phyloP scores from a whole-genome alignment of 2,797 vertebrate species.

The Clarias laeviceps region DNA sequence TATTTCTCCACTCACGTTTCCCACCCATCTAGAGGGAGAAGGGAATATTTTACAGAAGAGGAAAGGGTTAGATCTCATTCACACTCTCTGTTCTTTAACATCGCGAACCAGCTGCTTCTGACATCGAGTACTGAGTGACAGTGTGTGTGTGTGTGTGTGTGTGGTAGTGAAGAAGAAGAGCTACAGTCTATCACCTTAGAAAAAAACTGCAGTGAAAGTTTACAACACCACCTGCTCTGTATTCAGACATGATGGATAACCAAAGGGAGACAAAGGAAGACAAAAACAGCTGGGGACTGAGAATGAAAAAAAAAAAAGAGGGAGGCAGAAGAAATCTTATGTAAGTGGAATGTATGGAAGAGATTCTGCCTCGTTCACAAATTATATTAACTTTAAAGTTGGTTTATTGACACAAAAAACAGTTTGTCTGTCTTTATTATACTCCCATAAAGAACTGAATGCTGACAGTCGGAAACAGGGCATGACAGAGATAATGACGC shows the following conservation, averaged over 20 bases:
- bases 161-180: conserved; percentile 13
- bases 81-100: conserved; percentile 35
- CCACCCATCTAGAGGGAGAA: conserved; percentile 37
- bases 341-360: not conserved
- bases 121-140: conserved; percentile 22
- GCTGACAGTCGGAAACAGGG: conserved; percentile 24
- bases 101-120: conserved; percentile 38
- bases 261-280: conserved; percentile 26
- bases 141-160: conserved; percentile 19
- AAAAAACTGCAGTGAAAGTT: conserved; percentile 29
- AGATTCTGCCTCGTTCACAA: not conserved
- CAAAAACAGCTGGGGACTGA: conserved; percentile 19
- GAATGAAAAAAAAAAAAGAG: not conserved
- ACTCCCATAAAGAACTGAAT: not conserved
- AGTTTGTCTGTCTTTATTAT: conserved; percentile 19
- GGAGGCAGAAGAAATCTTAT: not conserved
- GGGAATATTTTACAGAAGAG: conserved; percentile 45
- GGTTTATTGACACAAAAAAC: not conserved
- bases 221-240: conserved; percentile 32
- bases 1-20: conserved; percentile 47
- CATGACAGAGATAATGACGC: conserved; percentile 32
- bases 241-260: conserved; percentile 39
- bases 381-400: not conserved
- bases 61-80: conserved; percentile 48
- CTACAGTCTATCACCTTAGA: conserved; percentile 25